These are phyloP conservation scores for Corythornis vintsioides DNA, from an alignment of 2,113 vertebrate species.

Conservation along the genomic window DNA sequence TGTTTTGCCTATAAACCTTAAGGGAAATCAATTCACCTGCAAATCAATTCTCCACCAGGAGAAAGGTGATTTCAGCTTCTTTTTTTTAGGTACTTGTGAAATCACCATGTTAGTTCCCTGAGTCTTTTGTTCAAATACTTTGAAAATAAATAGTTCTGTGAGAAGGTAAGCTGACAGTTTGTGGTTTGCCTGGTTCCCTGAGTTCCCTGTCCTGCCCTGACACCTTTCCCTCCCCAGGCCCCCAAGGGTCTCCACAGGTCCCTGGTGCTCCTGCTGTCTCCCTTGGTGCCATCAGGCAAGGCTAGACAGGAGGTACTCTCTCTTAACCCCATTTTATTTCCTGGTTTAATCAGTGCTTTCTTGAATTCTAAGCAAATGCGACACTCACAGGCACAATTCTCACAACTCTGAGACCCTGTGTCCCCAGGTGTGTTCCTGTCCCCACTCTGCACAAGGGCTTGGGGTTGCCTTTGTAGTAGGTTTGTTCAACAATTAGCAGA, in stretches of 20 bases:
- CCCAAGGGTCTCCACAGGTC: background rate
- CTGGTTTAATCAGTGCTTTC: background rate
- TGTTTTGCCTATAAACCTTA: background rate
- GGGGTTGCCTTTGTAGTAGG: background rate
- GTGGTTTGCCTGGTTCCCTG: background rate
- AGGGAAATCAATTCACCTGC: background rate
- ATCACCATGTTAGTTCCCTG: background rate
- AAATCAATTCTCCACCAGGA: background rate
- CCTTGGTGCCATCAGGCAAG: background rate
- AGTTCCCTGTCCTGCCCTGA: background rate
- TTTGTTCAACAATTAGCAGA: background rate
- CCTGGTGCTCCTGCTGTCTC: fast-evolving
- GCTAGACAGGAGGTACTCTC: background rate
- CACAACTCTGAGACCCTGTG: fast-evolving
- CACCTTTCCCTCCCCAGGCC: background rate
- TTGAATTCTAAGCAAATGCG: background rate
- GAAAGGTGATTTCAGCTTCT: background rate
- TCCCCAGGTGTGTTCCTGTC: fast-evolving
- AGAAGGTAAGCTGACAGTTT: background rate
- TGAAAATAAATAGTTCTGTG: background rate
- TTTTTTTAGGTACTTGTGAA: background rate
- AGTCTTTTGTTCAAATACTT: background rate
- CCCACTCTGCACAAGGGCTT: background rate
- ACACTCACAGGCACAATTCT: background rate
- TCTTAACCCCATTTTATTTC: background rate